Conservation (phyloP, 1,140 invertebrate species). For the Panagrolaimus sp. region DNA sequence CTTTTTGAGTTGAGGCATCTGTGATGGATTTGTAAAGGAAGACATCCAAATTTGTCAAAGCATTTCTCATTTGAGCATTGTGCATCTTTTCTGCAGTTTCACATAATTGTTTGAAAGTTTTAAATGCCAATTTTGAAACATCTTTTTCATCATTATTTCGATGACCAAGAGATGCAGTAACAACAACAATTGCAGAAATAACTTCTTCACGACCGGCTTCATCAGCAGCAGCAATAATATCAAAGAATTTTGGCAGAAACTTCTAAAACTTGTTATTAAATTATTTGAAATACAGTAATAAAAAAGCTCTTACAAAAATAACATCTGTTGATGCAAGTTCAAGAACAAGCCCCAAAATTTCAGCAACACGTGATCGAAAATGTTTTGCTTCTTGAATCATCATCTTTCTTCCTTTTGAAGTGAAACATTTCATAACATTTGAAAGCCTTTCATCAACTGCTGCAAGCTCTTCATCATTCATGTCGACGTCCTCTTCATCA, state of each 20-base stretch:
- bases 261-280: neutral
- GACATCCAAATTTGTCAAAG: neutral
- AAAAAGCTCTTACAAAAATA: slow-evolving; percentile 8
- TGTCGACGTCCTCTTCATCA: slow-evolving; percentile 17
- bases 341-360: neutral
- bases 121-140: too few relatives aligned
- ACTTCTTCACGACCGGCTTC: neutral
- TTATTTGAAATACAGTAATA: neutral
- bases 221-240: neutral
- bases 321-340: neutral
- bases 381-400: neutral
- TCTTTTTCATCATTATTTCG: neutral
- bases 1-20: too few relatives aligned
- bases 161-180: neutral
- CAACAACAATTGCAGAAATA: neutral
- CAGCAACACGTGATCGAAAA: neutral
- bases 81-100: neutral
- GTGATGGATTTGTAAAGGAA: neutral
- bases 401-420: slow-evolving; percentile 6
- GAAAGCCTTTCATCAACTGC: slow-evolving; percentile 6
- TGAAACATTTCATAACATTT: neutral
- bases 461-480: slow-evolving; percentile 23
- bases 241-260: neutral
- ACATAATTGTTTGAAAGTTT: too few relatives aligned
- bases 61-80: neutral